These are phyloP conservation scores for Epistrophella euchroma DNA, from an alignment of 2,888 invertebrate species.

Conservation along the genomic window DNA sequence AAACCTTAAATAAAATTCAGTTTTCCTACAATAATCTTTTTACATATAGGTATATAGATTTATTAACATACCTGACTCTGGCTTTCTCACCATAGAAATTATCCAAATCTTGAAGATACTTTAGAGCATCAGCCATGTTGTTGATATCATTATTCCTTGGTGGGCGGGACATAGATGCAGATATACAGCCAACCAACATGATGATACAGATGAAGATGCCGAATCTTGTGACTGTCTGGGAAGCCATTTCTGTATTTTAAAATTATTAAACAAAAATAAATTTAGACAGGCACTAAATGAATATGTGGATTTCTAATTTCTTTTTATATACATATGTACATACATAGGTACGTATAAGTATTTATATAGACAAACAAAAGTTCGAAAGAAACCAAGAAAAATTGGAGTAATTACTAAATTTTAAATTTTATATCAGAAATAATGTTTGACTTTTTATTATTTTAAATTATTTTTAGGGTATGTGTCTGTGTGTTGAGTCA, in stretches of 20 bases:
- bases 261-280: slow-evolving; percentile 16
- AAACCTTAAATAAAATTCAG: slow-evolving; percentile 77
- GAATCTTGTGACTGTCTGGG: slow-evolving; percentile 65
- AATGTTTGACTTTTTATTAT: too few species aligned
- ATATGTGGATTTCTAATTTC: background rate
- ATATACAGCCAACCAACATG: slow-evolving; percentile 71
- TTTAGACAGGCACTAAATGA: background rate
- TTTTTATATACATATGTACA: background rate
- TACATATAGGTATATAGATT: background rate
- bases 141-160: slow-evolving; percentile 85
- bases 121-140: slow-evolving; percentile 88
- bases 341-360: too few species aligned
- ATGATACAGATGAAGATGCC: slow-evolving; percentile 73
- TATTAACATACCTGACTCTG: slow-evolving; percentile 85
- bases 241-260: slow-evolving; percentile 53
- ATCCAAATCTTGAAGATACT: slow-evolving; percentile 88
- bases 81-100: slow-evolving; percentile 88
- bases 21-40: background rate
- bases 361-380: background rate
- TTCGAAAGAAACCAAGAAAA: background rate
- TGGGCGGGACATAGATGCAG: slow-evolving; percentile 81
- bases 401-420: too few species aligned
- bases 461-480: too few species aligned
- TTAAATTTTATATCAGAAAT: too few species aligned
- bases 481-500: too few species aligned